phyloP scores from a whole-genome alignment of 2,797 vertebrate species.

The Centropyge bicolor region DNA sequence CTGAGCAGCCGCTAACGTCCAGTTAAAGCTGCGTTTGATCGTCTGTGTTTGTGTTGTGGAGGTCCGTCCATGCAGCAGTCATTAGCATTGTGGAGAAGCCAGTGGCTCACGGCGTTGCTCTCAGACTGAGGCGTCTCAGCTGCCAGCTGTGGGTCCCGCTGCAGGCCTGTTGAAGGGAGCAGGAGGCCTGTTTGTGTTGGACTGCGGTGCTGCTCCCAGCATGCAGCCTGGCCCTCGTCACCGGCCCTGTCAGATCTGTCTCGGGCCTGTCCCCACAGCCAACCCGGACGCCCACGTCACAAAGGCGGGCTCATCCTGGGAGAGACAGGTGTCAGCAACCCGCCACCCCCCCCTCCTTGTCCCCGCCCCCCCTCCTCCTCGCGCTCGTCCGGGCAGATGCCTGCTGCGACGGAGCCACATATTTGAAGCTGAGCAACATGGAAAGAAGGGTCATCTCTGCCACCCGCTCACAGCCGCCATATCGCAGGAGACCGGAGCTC shows the following conservation, averaged over 20 bases:
- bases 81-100: constrained; percentile 44
- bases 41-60: constrained; percentile 38
- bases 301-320: constrained; percentile 65
- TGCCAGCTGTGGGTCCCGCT: constrained; percentile 60
- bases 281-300: constrained; percentile 65
- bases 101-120: constrained; percentile 21
- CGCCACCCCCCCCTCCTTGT: background rate
- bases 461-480: constrained; percentile 52
- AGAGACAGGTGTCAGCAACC: constrained; percentile 79
- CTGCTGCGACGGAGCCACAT: constrained; percentile 54
- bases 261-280: constrained; percentile 66
- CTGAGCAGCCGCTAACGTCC: constrained; percentile 29
- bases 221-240: constrained; percentile 71
- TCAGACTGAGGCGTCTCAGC: constrained; percentile 59
- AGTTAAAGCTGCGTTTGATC: constrained; percentile 40
- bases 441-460: constrained; percentile 67
- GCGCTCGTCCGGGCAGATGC: constrained; percentile 63
- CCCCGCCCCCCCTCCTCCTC: background rate
- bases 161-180: constrained; percentile 75
- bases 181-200: constrained; percentile 66
- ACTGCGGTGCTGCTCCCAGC: constrained; percentile 66
- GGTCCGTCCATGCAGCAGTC: constrained; percentile 38
- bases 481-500: constrained; percentile 53
- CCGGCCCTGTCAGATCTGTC: constrained; percentile 73
- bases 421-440: constrained; percentile 71